Percentiles rank a stretch among this genome's conserved stretches.
Conservation (phyloP, 2,888 invertebrate species). For the Liposcelis brunnea region DNA sequence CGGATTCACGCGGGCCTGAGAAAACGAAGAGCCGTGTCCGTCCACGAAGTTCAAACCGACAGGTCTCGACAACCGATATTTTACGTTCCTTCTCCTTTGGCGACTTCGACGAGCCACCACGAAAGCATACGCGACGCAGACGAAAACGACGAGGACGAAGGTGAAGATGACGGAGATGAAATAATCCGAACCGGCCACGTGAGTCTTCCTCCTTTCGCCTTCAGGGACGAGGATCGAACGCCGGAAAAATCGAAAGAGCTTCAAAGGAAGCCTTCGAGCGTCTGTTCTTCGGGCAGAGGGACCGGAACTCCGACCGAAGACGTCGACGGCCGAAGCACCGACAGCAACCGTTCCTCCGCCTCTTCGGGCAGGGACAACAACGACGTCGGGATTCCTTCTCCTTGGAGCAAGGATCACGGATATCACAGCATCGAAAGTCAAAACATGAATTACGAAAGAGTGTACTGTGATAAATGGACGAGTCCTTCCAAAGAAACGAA, state of each 20-base stretch:
- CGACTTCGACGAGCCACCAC: constrained; percentile 8
- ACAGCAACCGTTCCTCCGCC: constrained; percentile 15
- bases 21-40: constrained; percentile 45
- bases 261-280: constrained; percentile 11
- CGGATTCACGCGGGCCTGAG: constrained; percentile 46
- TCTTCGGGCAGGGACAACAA: constrained; percentile 16
- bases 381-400: constrained; percentile 15
- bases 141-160: constrained; percentile 11
- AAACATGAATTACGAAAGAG: constrained; percentile 13
- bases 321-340: constrained; percentile 15
- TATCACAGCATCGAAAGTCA: constrained; percentile 24
- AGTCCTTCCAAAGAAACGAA: background rate
- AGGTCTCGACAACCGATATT: constrained; percentile 36
- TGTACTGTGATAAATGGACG: constrained; percentile 6
- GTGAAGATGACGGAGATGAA: constrained; percentile 11
- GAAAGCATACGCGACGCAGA: background rate
- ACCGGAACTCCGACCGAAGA: constrained; percentile 15
- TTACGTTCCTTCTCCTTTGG: constrained; percentile 45
- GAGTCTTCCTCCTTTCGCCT: constrained; percentile 29
- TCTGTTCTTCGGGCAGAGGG: constrained; percentile 14
- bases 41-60: constrained; percentile 37
- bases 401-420: constrained; percentile 22
- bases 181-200: constrained; percentile 24
- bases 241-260: constrained; percentile 20
- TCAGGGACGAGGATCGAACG: constrained; percentile 26